Base-by-base conservation (phyloP, 2,797 vertebrate species). In the Sebastes itinus region DNA sequence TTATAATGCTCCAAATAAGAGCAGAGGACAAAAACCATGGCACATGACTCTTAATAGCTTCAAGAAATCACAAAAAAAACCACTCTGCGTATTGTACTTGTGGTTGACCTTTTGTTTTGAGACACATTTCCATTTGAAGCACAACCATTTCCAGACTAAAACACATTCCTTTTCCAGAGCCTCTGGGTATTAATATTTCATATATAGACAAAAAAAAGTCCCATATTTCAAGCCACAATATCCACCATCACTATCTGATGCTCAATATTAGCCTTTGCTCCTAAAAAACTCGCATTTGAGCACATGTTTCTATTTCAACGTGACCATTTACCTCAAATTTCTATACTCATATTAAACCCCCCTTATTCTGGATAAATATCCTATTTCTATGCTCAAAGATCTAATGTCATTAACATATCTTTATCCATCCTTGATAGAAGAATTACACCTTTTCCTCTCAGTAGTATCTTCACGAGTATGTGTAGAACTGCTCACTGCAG, bases 101-200 rank as follows among this genome's bases (percentile, higher is more conserved):
- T 18, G 14, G 38, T 55, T 86, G 81, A 88, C 80, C 78, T 87
- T 85, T 60, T 30, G 16, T 77, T 72, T 52, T 28, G 58, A 75
- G 58, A 77, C 25, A 55, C 13, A 42, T 82, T 81, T 88, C 63
- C 20, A 63, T 87, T 80, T 74, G 5, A 52, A 59, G 75, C 32
- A 49, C 27, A 78, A 75, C 68, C 61, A 78, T 55, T 72, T 72
- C 46, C 62, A 78, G 71, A 65, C 81, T 83, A 59, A 73, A 81
- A 75, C 28, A 61, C 14, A 42, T 66, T 64, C 4, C 28, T 66
- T 73, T 16, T 63, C 2, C 59, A 54, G 72, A 79, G 58, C 75
- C 11, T 59, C 2, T 11, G 42, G 12, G 7, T 74, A 75, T 88
- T 84, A 81, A 87, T 88, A 83, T 86, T 89, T 80, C 5, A 87